Percentiles rank a stretch among this genome's conserved stretches.
Conservation (phyloP, 2,797 vertebrate genomes). For the Enoplosus armatus region DNA sequence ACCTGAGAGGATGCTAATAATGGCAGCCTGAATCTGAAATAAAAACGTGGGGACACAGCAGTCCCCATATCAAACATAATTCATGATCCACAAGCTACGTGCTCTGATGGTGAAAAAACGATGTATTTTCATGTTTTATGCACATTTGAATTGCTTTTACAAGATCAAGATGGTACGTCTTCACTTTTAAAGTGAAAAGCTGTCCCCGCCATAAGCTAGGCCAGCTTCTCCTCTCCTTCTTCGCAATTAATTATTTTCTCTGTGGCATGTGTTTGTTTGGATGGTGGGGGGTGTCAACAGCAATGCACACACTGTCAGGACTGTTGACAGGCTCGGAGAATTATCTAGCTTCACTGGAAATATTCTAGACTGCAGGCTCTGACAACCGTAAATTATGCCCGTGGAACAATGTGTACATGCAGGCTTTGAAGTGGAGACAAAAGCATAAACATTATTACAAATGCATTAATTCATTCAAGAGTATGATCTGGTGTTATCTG, state of each 20-base stretch:
- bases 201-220: slow-evolving; percentile 74
- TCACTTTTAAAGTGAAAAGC: slow-evolving; percentile 78
- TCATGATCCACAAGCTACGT: slow-evolving; percentile 74
- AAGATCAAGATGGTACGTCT: slow-evolving; percentile 84
- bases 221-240: slow-evolving; percentile 75
- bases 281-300: slow-evolving; percentile 83
- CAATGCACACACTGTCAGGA: slow-evolving; percentile 87
- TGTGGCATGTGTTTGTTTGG: slow-evolving; percentile 87
- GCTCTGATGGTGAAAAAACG: slow-evolving; percentile 73
- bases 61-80: slow-evolving; percentile 78
- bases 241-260: slow-evolving; percentile 88
- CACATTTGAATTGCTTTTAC: slow-evolving; percentile 86
- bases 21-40: slow-evolving; percentile 52
- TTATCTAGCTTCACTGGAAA: slow-evolving; percentile 87
- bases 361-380: slow-evolving; percentile 81
- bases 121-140: slow-evolving; percentile 88
- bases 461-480: slow-evolving; percentile 85
- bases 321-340: slow-evolving; percentile 86
- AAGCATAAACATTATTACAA: slow-evolving; percentile 86
- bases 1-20: slow-evolving; percentile 53
- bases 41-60: slow-evolving; percentile 79
- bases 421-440: slow-evolving; percentile 80
- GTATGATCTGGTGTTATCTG: slow-evolving; percentile 74
- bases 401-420: slow-evolving; percentile 78
- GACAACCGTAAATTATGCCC: slow-evolving; percentile 88